Evolutionary conservation across 2,888 invertebrate species (phyloP).

Genomic region (Cerastis leucographa): DNA sequence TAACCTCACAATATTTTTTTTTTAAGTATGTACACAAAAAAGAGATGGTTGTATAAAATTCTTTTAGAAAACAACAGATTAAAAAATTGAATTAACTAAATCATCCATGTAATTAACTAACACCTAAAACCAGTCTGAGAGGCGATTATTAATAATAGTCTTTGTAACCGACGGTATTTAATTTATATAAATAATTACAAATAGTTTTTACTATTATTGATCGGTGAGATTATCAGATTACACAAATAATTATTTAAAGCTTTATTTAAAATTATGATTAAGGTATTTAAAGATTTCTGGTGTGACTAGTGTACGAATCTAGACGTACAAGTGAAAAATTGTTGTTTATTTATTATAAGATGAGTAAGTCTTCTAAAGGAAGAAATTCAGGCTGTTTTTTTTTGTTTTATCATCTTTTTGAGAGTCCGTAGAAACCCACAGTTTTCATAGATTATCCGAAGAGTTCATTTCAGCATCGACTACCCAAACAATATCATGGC

Average conservation of each 20-base stretch:
- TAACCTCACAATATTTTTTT: too few relatives aligned
- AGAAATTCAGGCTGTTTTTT: too few relatives aligned
- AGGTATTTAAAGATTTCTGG: too few relatives aligned
- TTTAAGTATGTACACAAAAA: too few relatives aligned
- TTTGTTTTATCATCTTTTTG: background rate
- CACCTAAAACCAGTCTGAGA: background rate
- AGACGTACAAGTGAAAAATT: too few relatives aligned
- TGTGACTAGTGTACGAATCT: too few relatives aligned
- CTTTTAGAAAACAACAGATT: background rate
- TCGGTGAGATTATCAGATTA: conserved; percentile 17
- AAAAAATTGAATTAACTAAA: conserved; percentile 11
- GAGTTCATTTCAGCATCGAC: background rate
- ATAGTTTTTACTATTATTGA: background rate
- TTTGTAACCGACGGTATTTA: background rate
- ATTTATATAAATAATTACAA: background rate
- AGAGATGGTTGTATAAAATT: too few relatives aligned
- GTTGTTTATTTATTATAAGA: too few relatives aligned
- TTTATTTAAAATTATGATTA: too few relatives aligned
- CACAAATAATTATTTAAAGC: too few relatives aligned
- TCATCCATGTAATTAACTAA: conserved; percentile 5
- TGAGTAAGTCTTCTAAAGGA: too few relatives aligned
- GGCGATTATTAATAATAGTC: background rate
- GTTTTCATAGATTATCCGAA: background rate
- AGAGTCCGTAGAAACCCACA: background rate
- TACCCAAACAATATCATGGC: background rate